Evolutionary conservation across 2,797 vertebrate species (phyloP).

Genomic region (Arctocebus calabarensis): DNA sequence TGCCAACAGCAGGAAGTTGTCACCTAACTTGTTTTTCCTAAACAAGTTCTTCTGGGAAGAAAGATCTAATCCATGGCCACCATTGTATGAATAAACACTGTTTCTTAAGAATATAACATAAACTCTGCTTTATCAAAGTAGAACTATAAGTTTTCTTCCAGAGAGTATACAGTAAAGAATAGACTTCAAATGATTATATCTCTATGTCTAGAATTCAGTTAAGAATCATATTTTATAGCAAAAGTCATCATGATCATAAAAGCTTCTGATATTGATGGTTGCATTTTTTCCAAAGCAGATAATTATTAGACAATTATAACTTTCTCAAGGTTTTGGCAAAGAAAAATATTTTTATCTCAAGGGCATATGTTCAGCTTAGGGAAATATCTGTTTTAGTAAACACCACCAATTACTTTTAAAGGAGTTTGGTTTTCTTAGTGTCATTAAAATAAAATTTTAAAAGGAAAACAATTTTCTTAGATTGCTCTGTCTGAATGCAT

Average conservation of each 20-base stretch:
- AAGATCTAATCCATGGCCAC: not conserved
- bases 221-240: slow-evolving; percentile 39
- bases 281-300: slow-evolving; percentile 3
- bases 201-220: not conserved
- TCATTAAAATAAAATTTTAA: slow-evolving; percentile 22
- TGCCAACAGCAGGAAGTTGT: not conserved
- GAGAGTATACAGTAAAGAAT: not conserved
- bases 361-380: not conserved
- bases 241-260: not conserved
- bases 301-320: slow-evolving; percentile 47
- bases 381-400: slow-evolving; percentile 55
- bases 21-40: not conserved
- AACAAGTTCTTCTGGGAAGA: not conserved
- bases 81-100: not conserved
- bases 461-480: slow-evolving; percentile 13
- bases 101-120: not conserved
- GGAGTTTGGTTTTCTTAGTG: not conserved
- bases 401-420: slow-evolving; percentile 20
- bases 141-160: not conserved
- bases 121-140: not conserved
- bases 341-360: slow-evolving; percentile 49
- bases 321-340: slow-evolving; percentile 52
- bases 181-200: not conserved
- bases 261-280: not conserved
- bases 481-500: slow-evolving; percentile 1